These are phyloP conservation scores for Falco peregrinus DNA, from an alignment of 2,797 vertebrate genomes.

Conservation along the genomic window DNA sequence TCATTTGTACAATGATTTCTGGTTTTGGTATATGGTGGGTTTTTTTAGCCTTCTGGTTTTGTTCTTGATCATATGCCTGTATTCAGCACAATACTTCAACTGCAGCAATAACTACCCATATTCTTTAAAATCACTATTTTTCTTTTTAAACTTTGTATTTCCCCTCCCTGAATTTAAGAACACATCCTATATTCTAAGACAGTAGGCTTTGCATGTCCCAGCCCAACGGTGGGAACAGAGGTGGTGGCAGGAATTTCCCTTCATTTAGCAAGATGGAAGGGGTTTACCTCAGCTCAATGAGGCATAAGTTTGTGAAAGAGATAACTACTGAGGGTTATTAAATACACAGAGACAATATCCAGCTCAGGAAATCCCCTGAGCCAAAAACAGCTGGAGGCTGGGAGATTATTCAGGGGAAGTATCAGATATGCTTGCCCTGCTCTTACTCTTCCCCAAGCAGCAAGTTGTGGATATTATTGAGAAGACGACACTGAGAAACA, in stretches of 20 bases:
- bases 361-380: conserved; percentile 9
- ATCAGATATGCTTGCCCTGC: neutral
- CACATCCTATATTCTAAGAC: neutral
- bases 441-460: neutral
- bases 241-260: neutral
- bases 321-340: neutral
- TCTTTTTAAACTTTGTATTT: neutral
- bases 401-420: neutral
- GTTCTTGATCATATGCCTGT: neutral
- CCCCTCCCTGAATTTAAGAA: neutral
- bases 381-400: neutral
- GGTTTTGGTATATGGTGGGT: neutral
- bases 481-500: neutral
- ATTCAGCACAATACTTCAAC: neutral
- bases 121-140: neutral
- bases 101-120: neutral
- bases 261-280: neutral
- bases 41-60: neutral
- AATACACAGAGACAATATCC: neutral
- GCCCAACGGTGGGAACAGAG: neutral
- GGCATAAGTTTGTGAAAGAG: neutral
- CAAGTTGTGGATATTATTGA: neutral
- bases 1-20: neutral
- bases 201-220: neutral
- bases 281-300: neutral